A percentile compares a stretch with the other conserved stretches of the same genome.
Conservation (phyloP, 37 sponge, comb jelly and placozoan species). For the Axinella damicornis region DNA sequence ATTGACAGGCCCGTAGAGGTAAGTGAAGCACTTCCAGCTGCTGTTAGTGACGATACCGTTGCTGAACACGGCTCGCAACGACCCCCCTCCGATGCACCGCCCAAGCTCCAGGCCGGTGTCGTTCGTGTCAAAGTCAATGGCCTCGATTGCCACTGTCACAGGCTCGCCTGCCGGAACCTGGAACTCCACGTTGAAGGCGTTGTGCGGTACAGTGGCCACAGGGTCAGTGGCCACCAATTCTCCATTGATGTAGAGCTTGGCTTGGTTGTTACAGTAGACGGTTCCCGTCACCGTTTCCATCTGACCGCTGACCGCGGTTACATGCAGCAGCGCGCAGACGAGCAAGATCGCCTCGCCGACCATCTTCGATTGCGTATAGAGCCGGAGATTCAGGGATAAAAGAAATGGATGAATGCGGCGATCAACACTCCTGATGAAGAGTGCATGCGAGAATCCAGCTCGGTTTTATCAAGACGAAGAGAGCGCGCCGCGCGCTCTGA, state of each 20-base stretch:
- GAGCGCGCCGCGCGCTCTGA: too few relatives aligned
- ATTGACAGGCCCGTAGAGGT: constrained; percentile 57
- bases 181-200: constrained; percentile 55
- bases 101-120: constrained; percentile 36
- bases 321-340: too few relatives aligned
- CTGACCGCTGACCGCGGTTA: too few relatives aligned
- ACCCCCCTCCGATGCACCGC: constrained; percentile 14
- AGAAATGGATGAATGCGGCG: too few relatives aligned
- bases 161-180: constrained; percentile 17
- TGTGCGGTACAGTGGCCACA: constrained; percentile 16
- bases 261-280: constrained; percentile 32
- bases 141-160: constrained; percentile 44
- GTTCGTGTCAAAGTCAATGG: constrained; percentile 30
- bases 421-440: too few relatives aligned
- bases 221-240: constrained; percentile 23
- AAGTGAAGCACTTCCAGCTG: constrained; percentile 30
- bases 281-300: constrained; percentile 42
- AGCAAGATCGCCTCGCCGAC: too few relatives aligned
- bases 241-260: constrained; percentile 49
- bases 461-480: too few relatives aligned
- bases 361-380: too few relatives aligned
- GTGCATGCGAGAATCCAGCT: too few relatives aligned
- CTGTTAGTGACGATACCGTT: constrained; percentile 51
- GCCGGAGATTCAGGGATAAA: too few relatives aligned
- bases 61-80: constrained; percentile 46